Conservation (phyloP, 2,888 invertebrate genomes). For the Petrolisthes cinctipes region DNA sequence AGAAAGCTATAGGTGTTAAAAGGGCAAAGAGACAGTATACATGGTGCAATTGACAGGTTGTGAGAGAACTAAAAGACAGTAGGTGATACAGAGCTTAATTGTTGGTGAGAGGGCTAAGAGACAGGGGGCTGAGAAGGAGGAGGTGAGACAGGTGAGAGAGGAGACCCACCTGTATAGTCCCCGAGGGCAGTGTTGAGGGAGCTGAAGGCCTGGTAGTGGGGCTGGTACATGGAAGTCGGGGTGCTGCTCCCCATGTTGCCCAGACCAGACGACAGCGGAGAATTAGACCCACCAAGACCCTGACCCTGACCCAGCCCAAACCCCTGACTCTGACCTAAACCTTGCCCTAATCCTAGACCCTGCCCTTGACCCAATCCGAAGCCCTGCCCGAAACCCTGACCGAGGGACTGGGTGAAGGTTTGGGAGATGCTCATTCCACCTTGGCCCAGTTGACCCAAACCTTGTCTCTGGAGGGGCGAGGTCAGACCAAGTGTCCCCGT, state of each 20-base stretch:
- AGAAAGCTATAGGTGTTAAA: background rate
- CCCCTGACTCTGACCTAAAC: slow-evolving; percentile 45
- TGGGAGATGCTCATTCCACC: slow-evolving; percentile 62
- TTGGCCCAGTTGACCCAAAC: slow-evolving; percentile 52
- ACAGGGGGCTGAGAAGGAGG: background rate
- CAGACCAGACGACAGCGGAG: slow-evolving; percentile 51
- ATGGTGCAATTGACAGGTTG: background rate
- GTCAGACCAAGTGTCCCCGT: slow-evolving; percentile 56
- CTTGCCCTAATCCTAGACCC: slow-evolving; percentile 46
- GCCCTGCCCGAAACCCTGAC: slow-evolving; percentile 59
- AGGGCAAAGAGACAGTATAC: background rate
- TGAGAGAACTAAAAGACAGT: no score
- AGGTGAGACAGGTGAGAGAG: background rate
- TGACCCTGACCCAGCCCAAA: slow-evolving; percentile 46
- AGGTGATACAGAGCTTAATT: background rate
- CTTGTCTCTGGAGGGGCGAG: slow-evolving; percentile 61
- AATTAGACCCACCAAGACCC: slow-evolving; percentile 51
- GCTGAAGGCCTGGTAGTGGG: slow-evolving; percentile 60
- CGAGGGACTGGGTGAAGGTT: slow-evolving; percentile 52
- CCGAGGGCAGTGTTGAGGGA: slow-evolving; percentile 62
- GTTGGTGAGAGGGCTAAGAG: background rate
- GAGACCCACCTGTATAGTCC: slow-evolving; percentile 56
- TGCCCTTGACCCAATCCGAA: slow-evolving; percentile 50
- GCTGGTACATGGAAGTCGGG: slow-evolving; percentile 61
- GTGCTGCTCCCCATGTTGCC: slow-evolving; percentile 52